Evolutionary conservation across 1,140 invertebrate genomes (phyloP).

Genomic region (Hylyphantes graminicola): DNA sequence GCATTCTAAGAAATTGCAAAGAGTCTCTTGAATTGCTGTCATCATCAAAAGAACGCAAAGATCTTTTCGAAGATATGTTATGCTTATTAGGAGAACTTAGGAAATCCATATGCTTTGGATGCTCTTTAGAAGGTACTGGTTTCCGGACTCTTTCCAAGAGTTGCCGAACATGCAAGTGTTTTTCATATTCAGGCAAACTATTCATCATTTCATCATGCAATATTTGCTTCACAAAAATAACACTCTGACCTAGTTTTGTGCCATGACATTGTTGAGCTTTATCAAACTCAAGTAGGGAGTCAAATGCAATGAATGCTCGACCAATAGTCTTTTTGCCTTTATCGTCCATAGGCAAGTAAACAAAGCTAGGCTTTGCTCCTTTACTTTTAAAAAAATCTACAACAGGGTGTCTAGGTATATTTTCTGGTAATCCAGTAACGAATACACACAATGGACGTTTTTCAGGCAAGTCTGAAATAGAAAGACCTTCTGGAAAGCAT

Average conservation of each 20-base stretch:
- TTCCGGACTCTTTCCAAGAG: no score
- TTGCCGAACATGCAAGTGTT: no score
- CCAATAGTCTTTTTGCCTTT: conserved; percentile 14
- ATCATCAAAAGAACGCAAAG: no score
- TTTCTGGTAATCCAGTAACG: conserved; percentile 37
- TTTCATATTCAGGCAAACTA: not conserved
- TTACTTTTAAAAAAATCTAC: conserved; percentile 13
- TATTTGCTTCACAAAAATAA: conserved; percentile 50
- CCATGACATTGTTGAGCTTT: conserved; percentile 40
- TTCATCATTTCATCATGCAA: conserved; percentile 50
- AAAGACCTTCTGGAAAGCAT: not conserved
- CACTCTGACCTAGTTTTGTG: not conserved
- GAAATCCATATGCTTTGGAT: no score
- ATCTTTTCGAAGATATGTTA: no score
- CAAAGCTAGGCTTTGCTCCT: conserved; percentile 17
- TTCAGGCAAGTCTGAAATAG: not conserved
- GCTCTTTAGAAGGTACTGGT: no score
- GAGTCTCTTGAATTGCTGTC: no score
- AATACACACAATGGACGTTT: conserved; percentile 37
- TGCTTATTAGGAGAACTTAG: no score
- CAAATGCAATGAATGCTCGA: conserved; percentile 47
- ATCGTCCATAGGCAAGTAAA: conserved; percentile 40
- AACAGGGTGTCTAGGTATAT: conserved; percentile 5
- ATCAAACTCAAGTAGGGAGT: conserved; percentile 31
- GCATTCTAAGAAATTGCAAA: no score